Conservation (phyloP, 2,888 invertebrate genomes). For the Pterobdella sp. region DNA sequence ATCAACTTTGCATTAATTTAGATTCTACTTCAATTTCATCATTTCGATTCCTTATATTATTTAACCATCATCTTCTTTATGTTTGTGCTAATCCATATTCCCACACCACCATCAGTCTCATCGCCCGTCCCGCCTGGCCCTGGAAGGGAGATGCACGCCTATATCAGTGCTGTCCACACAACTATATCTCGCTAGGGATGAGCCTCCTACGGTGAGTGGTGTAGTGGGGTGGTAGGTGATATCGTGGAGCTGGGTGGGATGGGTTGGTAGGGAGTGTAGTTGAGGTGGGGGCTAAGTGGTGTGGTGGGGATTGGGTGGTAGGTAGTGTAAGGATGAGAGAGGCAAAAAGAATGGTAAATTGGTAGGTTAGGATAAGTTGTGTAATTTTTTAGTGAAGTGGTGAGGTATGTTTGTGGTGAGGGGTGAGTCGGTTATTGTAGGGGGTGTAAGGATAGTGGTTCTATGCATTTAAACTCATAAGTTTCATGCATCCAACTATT, state of each 20-base stretch:
- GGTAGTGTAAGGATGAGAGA: too few relatives aligned
- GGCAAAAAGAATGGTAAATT: too few relatives aligned
- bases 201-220: neutral
- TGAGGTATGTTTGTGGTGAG: too few relatives aligned
- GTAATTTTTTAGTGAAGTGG: too few relatives aligned
- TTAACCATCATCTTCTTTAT: neutral
- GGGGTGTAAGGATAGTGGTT: too few relatives aligned
- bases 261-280: neutral
- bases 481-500: too few relatives aligned
- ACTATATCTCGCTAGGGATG: neutral
- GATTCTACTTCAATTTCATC: neutral
- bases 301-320: neutral
- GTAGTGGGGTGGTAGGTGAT: neutral
- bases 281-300: neutral
- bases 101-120: neutral
- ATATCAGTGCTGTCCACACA: constrained; percentile 17
- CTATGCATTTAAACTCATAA: too few relatives aligned
- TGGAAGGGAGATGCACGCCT: constrained; percentile 29
- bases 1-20: too few relatives aligned
- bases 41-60: neutral
- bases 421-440: too few relatives aligned
- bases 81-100: too few relatives aligned
- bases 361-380: too few relatives aligned
- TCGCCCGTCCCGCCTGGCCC: constrained; percentile 26
- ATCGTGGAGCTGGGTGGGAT: neutral